Evolutionary conservation across 2,888 invertebrate species (phyloP).

Genomic region (Pimpla rufipes): DNA sequence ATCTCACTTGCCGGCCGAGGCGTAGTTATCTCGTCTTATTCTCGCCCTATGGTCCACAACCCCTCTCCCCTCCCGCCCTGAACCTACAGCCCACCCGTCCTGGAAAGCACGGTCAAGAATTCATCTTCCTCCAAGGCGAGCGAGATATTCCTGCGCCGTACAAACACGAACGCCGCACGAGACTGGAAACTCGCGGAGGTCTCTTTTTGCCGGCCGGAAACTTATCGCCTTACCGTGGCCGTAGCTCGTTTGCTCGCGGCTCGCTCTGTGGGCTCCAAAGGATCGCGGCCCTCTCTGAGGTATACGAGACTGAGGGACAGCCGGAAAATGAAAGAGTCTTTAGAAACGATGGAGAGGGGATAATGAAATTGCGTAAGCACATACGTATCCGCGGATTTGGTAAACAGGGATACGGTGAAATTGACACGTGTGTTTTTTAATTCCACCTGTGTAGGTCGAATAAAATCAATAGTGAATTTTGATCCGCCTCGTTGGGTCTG

Average conservation of each 20-base stretch:
- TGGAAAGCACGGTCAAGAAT: slow-evolving; percentile 49
- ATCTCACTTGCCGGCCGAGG: slow-evolving; percentile 29
- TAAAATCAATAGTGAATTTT: too few relatives aligned
- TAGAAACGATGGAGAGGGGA: neutral
- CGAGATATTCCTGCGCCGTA: slow-evolving; percentile 8
- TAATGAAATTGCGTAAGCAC: too few relatives aligned
- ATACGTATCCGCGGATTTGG: too few relatives aligned
- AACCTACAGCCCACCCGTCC: slow-evolving; percentile 11
- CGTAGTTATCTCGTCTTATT: slow-evolving; percentile 35
- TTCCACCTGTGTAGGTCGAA: too few relatives aligned
- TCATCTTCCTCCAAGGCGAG: slow-evolving; percentile 42
- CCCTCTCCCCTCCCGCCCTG: slow-evolving; percentile 10
- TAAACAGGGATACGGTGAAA: too few relatives aligned
- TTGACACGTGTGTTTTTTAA: too few relatives aligned
- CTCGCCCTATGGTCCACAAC: slow-evolving; percentile 13
- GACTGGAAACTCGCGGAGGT: neutral
- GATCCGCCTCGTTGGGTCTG: too few relatives aligned
- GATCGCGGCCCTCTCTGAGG: neutral
- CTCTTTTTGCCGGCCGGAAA: neutral
- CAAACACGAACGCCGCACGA: neutral
- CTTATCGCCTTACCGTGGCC: slow-evolving; percentile 9
- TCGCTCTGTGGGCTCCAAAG: neutral
- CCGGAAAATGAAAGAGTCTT: neutral
- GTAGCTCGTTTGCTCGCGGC: slow-evolving; percentile 2
- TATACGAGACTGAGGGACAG: neutral